phyloP scores from a whole-genome alignment of 2,113 vertebrate species.

The Polypterus bichir region DNA sequence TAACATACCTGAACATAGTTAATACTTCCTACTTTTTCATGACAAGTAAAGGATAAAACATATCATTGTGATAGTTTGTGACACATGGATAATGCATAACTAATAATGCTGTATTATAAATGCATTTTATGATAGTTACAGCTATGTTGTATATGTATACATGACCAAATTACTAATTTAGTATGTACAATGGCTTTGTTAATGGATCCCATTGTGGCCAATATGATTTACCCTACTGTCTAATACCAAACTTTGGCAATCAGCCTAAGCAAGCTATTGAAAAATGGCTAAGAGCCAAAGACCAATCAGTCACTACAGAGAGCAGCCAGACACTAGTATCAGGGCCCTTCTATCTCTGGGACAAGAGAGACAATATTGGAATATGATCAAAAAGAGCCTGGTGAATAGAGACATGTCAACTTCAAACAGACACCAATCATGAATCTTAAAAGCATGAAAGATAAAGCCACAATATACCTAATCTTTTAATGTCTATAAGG shows the following conservation, averaged over 20 bases:
- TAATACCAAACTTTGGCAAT: slow-evolving; percentile 37
- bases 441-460: background rate
- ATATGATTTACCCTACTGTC: slow-evolving; percentile 27
- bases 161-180: too few species aligned
- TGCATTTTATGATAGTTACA: too few species aligned
- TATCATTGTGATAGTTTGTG: too few species aligned
- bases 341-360: slow-evolving; percentile 29
- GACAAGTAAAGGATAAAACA: too few species aligned
- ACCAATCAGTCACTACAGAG: slow-evolving; percentile 5
- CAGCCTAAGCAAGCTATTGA: slow-evolving; percentile 29
- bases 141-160: too few species aligned
- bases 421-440: slow-evolving; percentile 10
- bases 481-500: too few species aligned
- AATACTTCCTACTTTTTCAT: too few species aligned
- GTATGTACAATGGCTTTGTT: too few species aligned
- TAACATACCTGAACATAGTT: too few species aligned
- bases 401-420: slow-evolving; percentile 37
- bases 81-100: too few species aligned
- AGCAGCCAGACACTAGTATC: slow-evolving; percentile 37
- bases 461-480: background rate
- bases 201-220: background rate
- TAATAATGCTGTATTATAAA: too few species aligned
- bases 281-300: slow-evolving; percentile 35
- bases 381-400: slow-evolving; percentile 35
- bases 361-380: slow-evolving; percentile 59